A percentile compares a stretch with the other conserved stretches of the same genome.
Conservation (phyloP, 1,140 invertebrate genomes). For the Theocolax elegans region DNA sequence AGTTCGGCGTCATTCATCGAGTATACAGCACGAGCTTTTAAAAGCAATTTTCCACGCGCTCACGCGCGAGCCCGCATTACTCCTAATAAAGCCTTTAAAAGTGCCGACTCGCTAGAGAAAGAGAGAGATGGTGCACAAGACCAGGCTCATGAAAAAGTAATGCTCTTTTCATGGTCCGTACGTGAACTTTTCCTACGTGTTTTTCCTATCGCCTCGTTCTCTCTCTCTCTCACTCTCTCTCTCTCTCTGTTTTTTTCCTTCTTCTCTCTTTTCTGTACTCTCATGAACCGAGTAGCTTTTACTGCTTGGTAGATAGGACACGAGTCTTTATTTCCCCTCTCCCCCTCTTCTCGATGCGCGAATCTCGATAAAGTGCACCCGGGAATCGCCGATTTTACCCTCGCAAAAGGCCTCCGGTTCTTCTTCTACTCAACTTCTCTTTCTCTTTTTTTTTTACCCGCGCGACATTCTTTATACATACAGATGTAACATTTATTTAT, state of each 20-base stretch:
- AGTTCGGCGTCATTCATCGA: too few species aligned
- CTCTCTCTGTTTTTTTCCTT: too few species aligned
- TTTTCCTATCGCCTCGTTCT: too few species aligned
- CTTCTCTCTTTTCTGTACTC: too few species aligned
- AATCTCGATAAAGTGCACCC: constrained; percentile 25
- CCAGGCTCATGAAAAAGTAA: constrained; percentile 34
- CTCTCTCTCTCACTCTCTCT: too few species aligned
- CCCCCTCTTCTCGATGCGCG: constrained; percentile 13
- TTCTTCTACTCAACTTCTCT: too few species aligned
- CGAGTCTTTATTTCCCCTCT: constrained; percentile 31
- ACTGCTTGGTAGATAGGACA: constrained; percentile 16
- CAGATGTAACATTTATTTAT: too few species aligned
- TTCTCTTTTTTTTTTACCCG: too few species aligned
- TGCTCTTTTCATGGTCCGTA: constrained; percentile 29
- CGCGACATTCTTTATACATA: too few species aligned
- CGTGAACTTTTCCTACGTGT: constrained; percentile 20
- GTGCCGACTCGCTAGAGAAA: background rate
- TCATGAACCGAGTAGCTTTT: constrained; percentile 12
- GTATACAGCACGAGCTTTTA: too few species aligned
- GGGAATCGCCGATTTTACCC: constrained; percentile 22
- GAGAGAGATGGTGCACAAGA: background rate
- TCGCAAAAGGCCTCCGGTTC: background rate
- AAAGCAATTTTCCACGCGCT: constrained; percentile 18
- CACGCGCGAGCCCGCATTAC: background rate
- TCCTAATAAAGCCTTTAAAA: constrained; percentile 32